phyloP scores from a whole-genome alignment of 2,888 invertebrate genomes.

The Argynnis bischoffii region DNA sequence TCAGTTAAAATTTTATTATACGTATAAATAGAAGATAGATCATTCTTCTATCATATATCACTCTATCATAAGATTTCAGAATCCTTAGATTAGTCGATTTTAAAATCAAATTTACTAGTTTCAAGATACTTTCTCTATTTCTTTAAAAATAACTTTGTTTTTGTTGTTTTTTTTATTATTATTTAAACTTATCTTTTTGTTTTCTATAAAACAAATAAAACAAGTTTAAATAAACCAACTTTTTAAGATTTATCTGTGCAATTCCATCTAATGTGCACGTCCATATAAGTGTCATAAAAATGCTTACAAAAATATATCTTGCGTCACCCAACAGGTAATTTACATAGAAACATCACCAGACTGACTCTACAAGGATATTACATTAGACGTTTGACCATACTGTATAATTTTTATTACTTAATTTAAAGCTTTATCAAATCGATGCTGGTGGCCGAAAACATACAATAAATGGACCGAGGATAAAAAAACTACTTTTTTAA shows the following conservation, averaged over 20 bases:
- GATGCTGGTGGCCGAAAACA: not conserved
- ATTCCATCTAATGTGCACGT: not conserved
- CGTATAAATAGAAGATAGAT: no score
- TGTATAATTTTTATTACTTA: not conserved
- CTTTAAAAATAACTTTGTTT: no score
- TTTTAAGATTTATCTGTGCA: not conserved
- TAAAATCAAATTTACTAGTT: no score
- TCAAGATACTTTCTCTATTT: no score
- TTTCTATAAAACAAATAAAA: not conserved
- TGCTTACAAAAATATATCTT: constrained; percentile 6
- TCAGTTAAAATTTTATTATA: no score
- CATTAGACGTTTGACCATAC: constrained; percentile 8
- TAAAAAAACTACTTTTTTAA: no score
- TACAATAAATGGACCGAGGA: no score
- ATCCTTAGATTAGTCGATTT: no score
- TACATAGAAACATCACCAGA: constrained; percentile 13
- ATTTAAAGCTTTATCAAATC: not conserved
- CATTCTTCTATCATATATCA: no score
- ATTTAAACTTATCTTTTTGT: not conserved
- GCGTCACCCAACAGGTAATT: constrained; percentile 12
- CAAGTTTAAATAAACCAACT: not conserved
- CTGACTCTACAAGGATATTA: constrained; percentile 13
- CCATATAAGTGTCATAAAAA: constrained; percentile 6
- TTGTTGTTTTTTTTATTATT: no score
- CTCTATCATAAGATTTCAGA: no score